Conservation (phyloP, 2,888 invertebrate genomes). For the Diploptera punctata region DNA sequence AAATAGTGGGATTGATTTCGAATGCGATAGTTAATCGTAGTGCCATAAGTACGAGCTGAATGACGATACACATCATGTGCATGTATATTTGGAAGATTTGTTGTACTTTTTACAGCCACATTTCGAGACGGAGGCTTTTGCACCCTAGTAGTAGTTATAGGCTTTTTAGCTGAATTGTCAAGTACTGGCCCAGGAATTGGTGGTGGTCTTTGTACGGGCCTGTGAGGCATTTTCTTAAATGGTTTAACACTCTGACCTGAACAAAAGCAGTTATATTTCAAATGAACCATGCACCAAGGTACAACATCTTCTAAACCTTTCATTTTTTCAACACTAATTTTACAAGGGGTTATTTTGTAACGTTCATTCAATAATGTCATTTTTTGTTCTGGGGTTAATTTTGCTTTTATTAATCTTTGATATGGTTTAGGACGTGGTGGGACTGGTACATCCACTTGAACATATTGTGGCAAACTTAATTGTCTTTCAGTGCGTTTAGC, state of each 20-base stretch:
- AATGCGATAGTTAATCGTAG: conserved; percentile 6
- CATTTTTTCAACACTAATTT: background rate
- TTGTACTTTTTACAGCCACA: conserved; percentile 32
- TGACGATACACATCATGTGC: background rate
- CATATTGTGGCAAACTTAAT: conserved; percentile 3
- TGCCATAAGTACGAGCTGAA: conserved; percentile 18
- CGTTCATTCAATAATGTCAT: background rate
- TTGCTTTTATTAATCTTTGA: background rate
- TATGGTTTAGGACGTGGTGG: background rate
- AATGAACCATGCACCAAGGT: conserved; percentile 71
- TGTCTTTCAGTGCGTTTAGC: background rate
- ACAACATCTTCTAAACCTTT: conserved; percentile 52
- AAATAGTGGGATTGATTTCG: conserved; percentile 7
- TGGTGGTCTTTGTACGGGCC: background rate
- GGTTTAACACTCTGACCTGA: conserved; percentile 52
- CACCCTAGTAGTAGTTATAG: background rate
- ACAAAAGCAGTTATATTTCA: conserved; percentile 71
- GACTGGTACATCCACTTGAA: background rate
- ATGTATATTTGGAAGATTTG: background rate
- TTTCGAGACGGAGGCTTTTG: conserved; percentile 7
- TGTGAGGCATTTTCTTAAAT: background rate
- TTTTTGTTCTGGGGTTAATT: conserved; percentile 12
- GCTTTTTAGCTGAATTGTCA: background rate
- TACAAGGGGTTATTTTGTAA: background rate
- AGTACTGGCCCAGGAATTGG: background rate